Percentiles rank a stretch among this genome's conserved stretches.
Conservation (phyloP, 2,797 vertebrate species). For the Lepilemur ruficaudatus region DNA sequence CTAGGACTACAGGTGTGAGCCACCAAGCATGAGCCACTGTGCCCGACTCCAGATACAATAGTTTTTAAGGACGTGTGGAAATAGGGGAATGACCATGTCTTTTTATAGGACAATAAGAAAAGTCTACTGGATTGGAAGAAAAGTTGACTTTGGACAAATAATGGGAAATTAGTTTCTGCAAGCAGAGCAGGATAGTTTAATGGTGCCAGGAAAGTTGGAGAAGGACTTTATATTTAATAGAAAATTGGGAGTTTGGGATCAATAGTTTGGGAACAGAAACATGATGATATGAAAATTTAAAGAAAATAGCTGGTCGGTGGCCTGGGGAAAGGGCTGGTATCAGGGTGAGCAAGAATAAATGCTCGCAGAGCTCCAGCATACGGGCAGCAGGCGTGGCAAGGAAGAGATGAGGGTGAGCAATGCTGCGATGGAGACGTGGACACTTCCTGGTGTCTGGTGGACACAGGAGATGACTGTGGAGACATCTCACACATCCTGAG, state of each 20-base stretch:
- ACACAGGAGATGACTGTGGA: background rate
- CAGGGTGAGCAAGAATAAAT: background rate
- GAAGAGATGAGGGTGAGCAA: background rate
- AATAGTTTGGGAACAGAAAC: background rate
- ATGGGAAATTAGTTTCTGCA: background rate
- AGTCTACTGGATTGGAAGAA: background rate
- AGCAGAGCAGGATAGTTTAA: background rate
- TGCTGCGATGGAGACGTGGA: background rate
- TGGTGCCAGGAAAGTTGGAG: background rate
- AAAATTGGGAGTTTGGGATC: background rate
- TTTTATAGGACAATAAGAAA: background rate
- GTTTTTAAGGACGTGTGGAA: too few species aligned
- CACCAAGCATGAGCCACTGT: too few species aligned
- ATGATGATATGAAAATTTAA: background rate
- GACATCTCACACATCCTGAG: background rate
- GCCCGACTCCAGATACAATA: background rate
- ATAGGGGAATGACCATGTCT: background rate
- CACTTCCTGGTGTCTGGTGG: background rate
- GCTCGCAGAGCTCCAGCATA: accelerated
- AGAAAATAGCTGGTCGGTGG: background rate
- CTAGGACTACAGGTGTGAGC: too few species aligned
- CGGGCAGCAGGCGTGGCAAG: background rate
- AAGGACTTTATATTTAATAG: background rate
- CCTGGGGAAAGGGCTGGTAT: background rate
- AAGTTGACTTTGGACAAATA: background rate